Evolutionary conservation across 2,113 vertebrate genomes (phyloP), one percentile per base, ranked within the genome.

Genomic region (Leucosticte australis): DNA sequence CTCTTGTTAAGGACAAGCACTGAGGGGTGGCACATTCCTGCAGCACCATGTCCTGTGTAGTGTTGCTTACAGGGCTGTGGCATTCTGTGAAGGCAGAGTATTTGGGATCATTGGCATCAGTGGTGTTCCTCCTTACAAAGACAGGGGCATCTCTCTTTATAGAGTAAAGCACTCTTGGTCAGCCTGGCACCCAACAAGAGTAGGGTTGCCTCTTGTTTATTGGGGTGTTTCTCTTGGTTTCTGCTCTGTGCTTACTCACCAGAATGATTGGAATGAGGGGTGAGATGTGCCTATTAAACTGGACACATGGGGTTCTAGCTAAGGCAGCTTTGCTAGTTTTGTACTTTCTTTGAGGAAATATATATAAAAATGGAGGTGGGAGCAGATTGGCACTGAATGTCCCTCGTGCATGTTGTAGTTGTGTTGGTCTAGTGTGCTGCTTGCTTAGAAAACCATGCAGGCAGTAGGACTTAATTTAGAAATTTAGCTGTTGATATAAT

Each of bases 211-310:
- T 5, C 14, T 30, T 27, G 16, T 52, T 35, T 31, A 2, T 39
- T 46, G 13, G 67, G 70, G 7, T 73, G n/a, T 60, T 84, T 81
- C 37, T 26, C n/a, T 60, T 65, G 76, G 18, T 56, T 80, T 74
- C 50, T 92, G 19, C 59, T 68, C 0, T 39, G 4, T 57, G 19
- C 5, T 56, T 4, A 1, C 37, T 11, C 6, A 7, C 2, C 17
- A 49, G 35, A 18, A 19, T 7, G 22, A 10, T 21, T 6, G 7
- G 46, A 53, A 1, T 31, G 46, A 18, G 8, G 6, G 42, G 5
- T 46, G 17, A 30, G 64, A 17, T 2, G 3, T n/a, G 28, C 8
- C 3, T 42, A n/a, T 55, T 55, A 17, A 37, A 31, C 62, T 37
- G 19, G 47, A 27, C 0, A 1, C 17, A 0, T 2, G 33, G 39